A percentile compares a stretch with the other conserved stretches of the same genome.
Conservation (phyloP, 2,797 vertebrate species). For the Pseudochirops cupreus region DNA sequence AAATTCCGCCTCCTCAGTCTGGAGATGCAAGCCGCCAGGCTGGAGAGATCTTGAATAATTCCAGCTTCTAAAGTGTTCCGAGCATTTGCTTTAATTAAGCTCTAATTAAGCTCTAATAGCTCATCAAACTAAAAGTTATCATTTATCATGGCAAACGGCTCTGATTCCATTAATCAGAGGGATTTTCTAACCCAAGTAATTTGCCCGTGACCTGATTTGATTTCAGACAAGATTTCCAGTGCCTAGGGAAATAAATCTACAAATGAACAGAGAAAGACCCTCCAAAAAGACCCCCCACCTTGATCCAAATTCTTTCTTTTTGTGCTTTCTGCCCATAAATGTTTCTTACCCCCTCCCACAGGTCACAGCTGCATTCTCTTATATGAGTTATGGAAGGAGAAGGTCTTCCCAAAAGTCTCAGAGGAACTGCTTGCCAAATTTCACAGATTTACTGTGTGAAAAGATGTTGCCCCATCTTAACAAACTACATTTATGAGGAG, state of each 20-base stretch:
- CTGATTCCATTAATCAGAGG: constrained; percentile 63
- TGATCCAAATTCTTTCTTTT: constrained; percentile 8
- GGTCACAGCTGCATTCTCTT: constrained; percentile 55
- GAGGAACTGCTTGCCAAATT: constrained; percentile 24
- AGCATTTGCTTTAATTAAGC: constrained; percentile 84
- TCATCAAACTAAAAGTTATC: constrained; percentile 70
- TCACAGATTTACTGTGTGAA: constrained; percentile 43
- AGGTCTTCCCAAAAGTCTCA: constrained; percentile 60
- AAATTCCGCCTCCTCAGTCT: not conserved
- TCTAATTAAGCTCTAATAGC: constrained; percentile 77
- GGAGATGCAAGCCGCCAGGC: constrained; percentile 54
- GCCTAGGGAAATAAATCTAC: constrained; percentile 2
- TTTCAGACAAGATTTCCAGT: constrained; percentile 54
- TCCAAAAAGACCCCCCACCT: constrained; percentile 25
- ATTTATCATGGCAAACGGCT: constrained; percentile 75
- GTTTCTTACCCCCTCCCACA: not conserved
- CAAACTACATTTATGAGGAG: constrained; percentile 68
- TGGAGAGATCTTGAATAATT: constrained; percentile 67
- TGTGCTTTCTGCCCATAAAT: constrained; percentile 30
- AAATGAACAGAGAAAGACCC: not conserved
- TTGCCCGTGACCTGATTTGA: constrained; percentile 43
- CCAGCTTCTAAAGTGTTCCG: constrained; percentile 68
- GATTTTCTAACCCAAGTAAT: constrained; percentile 60
- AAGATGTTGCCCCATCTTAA: constrained; percentile 3
- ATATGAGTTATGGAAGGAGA: constrained; percentile 39